Conservation (phyloP, 2,888 invertebrate genomes). For the Epistrophe grossulariae region DNA sequence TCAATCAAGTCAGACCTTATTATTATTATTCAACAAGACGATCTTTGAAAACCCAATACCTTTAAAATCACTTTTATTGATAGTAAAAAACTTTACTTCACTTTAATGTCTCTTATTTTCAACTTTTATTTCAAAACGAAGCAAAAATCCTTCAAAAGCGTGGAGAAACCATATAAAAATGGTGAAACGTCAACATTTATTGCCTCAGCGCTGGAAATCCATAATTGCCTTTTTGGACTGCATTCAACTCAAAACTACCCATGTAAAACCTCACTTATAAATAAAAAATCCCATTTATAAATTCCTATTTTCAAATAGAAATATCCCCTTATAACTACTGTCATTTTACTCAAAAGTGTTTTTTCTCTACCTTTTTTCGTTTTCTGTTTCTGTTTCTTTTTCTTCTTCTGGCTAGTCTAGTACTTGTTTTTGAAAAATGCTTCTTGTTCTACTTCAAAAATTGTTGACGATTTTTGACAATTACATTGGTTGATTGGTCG, state of each 20-base stretch:
- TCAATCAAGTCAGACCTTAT: too few relatives aligned
- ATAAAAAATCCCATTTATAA: background rate
- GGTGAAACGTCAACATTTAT: too few relatives aligned
- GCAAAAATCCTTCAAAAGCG: too few relatives aligned
- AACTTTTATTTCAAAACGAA: too few relatives aligned
- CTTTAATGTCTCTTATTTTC: too few relatives aligned
- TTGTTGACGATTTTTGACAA: constrained; percentile 71
- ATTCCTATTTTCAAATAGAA: background rate
- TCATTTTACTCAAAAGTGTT: constrained; percentile 23
- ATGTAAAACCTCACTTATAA: constrained; percentile 5
- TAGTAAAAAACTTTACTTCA: too few relatives aligned
- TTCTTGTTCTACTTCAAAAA: constrained; percentile 35
- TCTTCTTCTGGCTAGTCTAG: constrained; percentile 1
- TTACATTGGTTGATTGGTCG: constrained; percentile 43
- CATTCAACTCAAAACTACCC: background rate
- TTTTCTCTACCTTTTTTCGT: constrained; percentile 27
- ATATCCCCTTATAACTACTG: constrained; percentile 54
- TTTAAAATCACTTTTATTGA: too few relatives aligned
- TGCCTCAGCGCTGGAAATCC: too few relatives aligned
- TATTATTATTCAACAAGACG: too few relatives aligned
- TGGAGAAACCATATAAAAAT: too few relatives aligned
- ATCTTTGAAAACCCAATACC: too few relatives aligned
- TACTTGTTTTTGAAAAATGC: constrained; percentile 40
- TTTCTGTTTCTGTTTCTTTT: background rate
- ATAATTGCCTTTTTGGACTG: too few relatives aligned